phyloP scores from a whole-genome alignment of 2,113 vertebrate species.

The Gracilinanus agilis region DNA sequence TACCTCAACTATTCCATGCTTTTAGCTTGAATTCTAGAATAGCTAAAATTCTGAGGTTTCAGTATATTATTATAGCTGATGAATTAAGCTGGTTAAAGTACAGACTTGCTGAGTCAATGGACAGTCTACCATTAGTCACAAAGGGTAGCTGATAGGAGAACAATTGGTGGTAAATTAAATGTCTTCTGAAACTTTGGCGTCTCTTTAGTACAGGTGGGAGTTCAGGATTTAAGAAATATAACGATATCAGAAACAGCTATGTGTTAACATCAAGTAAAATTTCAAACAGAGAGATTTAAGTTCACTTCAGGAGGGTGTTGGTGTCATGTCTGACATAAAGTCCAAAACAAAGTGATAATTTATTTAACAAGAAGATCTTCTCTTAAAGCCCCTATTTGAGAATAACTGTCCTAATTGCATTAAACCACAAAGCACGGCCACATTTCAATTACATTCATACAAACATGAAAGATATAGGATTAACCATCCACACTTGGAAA shows the following conservation, averaged over 20 bases:
- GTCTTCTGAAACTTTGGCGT: background rate
- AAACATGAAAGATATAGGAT: background rate
- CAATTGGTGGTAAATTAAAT: background rate
- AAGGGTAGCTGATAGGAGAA: background rate
- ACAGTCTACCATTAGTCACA: background rate
- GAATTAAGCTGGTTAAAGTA: background rate
- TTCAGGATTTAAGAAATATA: background rate
- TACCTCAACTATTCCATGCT: background rate
- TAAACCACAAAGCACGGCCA: background rate
- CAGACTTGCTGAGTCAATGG: background rate
- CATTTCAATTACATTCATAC: background rate
- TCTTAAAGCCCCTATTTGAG: background rate
- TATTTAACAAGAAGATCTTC: background rate
- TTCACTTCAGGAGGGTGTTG: background rate
- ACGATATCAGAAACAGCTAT: background rate
- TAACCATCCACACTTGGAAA: background rate
- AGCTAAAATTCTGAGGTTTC: background rate
- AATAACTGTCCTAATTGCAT: background rate
- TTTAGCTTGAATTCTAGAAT: background rate
- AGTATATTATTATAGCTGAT: background rate
- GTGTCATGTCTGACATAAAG: background rate
- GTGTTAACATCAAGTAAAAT: background rate
- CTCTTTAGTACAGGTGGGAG: background rate
- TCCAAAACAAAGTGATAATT: background rate
- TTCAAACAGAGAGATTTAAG: background rate